These are phyloP conservation scores for Trochalopteron elliotii DNA, from an alignment of 2,113 vertebrate species.

Conservation along the genomic window DNA sequence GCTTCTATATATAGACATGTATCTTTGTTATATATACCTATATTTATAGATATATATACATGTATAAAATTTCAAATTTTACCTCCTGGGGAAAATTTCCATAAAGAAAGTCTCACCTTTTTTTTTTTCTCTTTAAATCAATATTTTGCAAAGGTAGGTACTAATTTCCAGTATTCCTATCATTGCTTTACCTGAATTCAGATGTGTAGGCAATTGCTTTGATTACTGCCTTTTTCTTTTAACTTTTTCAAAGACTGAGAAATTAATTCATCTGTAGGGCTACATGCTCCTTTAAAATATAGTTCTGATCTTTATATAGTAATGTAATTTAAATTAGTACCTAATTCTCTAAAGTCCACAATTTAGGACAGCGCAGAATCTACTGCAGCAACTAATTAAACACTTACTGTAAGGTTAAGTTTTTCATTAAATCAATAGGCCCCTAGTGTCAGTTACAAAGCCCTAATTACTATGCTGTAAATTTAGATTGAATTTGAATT, in stretches of 20 bases:
- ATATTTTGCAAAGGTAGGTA: slow-evolving; percentile 45
- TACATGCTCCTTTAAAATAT: slow-evolving; percentile 64
- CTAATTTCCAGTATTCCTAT: slow-evolving; percentile 27
- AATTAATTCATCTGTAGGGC: slow-evolving; percentile 73
- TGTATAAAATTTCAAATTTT: background rate
- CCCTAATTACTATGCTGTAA: slow-evolving; percentile 86
- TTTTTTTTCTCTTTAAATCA: slow-evolving; percentile 23
- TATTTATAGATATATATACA: background rate
- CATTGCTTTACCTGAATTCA: slow-evolving; percentile 38
- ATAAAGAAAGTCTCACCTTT: background rate
- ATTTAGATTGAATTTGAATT: slow-evolving; percentile 89
- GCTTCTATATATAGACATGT: background rate
- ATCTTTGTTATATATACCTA: too few relatives aligned
- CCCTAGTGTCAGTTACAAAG: slow-evolving; percentile 83
- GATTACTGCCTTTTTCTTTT: slow-evolving; percentile 51
- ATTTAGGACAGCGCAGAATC: slow-evolving; percentile 79
- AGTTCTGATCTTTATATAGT: slow-evolving; percentile 77
- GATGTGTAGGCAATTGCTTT: slow-evolving; percentile 49
- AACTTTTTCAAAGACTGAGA: slow-evolving; percentile 62
- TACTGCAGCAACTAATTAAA: slow-evolving; percentile 84
- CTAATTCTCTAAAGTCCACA: slow-evolving; percentile 81
- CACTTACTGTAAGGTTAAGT: slow-evolving; percentile 85
- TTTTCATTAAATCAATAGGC: slow-evolving; percentile 89
- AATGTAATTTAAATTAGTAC: slow-evolving; percentile 81
- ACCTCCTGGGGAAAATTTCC: background rate